Evolutionary conservation across 2,797 vertebrate genomes (phyloP).

Genomic region (Acanthis flammea): DNA sequence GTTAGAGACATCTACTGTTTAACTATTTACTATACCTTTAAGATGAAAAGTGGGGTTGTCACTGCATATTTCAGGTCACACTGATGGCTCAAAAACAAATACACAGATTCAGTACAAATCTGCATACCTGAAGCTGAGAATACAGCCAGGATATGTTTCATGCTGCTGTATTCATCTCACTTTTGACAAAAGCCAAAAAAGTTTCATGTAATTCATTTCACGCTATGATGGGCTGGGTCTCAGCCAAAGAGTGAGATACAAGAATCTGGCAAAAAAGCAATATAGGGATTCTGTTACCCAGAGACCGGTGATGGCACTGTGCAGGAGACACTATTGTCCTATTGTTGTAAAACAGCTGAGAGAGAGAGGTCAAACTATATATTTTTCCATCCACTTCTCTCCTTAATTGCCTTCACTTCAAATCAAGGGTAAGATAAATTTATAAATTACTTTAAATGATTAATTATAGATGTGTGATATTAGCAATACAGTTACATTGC

Average conservation of each 20-base stretch:
- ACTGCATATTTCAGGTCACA: constrained; percentile 71
- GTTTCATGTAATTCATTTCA: constrained; percentile 79
- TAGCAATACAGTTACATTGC: constrained; percentile 59
- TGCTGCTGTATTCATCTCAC: constrained; percentile 65
- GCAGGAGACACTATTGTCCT: constrained; percentile 63
- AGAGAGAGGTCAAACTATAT: constrained; percentile 63
- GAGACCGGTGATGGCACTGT: constrained; percentile 66
- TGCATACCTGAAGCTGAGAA: constrained; percentile 64
- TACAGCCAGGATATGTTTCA: constrained; percentile 50
- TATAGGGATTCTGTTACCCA: constrained; percentile 70
- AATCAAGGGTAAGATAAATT: constrained; percentile 78
- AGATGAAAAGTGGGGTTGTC: constrained; percentile 74
- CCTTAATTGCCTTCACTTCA: constrained; percentile 76
- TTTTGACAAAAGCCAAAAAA: constrained; percentile 77
- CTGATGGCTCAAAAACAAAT: constrained; percentile 69
- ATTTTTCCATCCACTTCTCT: constrained; percentile 69
- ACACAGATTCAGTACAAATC: constrained; percentile 66
- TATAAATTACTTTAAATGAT: constrained; percentile 76
- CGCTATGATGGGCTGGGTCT: constrained; percentile 72
- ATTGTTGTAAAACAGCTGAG: constrained; percentile 68
- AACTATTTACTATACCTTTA: constrained; percentile 80
- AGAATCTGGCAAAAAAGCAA: constrained; percentile 72
- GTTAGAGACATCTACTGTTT: constrained; percentile 79
- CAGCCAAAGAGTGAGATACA: constrained; percentile 73
- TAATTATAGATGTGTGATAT: constrained; percentile 69